Base-by-base conservation (phyloP, 2,113 vertebrate species). In the Clupea harengus region DNA sequence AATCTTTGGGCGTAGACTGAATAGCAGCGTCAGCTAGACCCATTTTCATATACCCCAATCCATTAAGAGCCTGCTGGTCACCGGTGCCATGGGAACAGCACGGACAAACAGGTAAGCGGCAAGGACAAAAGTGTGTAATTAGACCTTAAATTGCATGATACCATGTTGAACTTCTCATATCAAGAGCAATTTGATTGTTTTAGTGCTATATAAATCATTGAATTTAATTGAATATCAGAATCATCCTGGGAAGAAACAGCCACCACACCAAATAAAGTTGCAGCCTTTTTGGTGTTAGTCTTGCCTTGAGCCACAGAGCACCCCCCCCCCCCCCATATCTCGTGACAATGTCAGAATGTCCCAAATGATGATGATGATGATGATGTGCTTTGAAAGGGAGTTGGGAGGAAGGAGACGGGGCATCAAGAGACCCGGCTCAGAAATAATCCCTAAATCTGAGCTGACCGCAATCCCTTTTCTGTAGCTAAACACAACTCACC, bases 51-150 rank as follows among this genome's bases (percentile, higher is more conserved):
- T 47, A 46, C 60, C 6, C 50, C 28, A 11, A 47, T 32, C 46
- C 45, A 44, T 45, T 82, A 46, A 45, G 44, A 82, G 72, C 39
- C 83, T 84, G 39, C 88, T 90, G 90, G 91, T 82, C 80, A 84
- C 1, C 88, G 88, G 84, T 91, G 93, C 89, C 87, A 95, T 96
- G 95, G 94, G 93, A 92, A 92, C 93, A 88, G 93, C 89, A 84
- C 91, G 91, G 81, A 89, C 88, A 86, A 93, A 93, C 92, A 94
- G 94, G 94, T 95, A 89, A 89, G 0, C 17, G 22, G 32, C 81
- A 20, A 9, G 20, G 15, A 46, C 75, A 60, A 22, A 9, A 78
- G 15, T 20, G 20, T 22, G 54, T 60, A 60, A 6, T 20, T 7
- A 60, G 7, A 20, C 22, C 54, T 22, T 6, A 22, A 60, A 22